These are phyloP conservation scores for Enteromius mattozi DNA, from an alignment of 2,797 vertebrate species.

Conservation along the genomic window DNA sequence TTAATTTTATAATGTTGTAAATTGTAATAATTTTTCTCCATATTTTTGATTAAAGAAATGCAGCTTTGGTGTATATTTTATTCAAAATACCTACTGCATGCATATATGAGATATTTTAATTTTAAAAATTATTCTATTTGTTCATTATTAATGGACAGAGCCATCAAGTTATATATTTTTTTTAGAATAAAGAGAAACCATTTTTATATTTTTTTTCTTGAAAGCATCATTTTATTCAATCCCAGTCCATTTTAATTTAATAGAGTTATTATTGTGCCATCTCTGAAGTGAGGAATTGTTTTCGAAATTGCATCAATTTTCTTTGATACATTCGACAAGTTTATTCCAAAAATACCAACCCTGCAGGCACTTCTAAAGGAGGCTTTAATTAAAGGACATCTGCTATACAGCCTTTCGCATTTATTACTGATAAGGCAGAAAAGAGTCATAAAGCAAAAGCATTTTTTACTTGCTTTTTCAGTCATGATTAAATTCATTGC, in stretches of 20 bases:
- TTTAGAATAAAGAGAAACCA: neutral
- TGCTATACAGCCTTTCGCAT: neutral
- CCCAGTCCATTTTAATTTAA: neutral
- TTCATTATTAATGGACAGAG: neutral
- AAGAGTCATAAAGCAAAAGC: neutral
- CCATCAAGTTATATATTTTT: neutral
- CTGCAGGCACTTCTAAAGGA: neutral
- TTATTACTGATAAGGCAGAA: neutral
- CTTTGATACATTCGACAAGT: neutral
- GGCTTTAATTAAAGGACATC: conserved; percentile 3
- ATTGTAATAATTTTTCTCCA: neutral
- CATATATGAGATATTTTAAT: neutral
- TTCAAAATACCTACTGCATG: neutral
- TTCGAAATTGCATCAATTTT: neutral
- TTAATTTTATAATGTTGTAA: neutral
- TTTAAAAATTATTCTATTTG: neutral
- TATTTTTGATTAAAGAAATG: neutral
- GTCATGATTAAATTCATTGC: neutral
- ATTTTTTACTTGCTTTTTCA: neutral
- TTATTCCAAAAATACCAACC: conserved; percentile 12
- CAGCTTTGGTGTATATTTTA: neutral
- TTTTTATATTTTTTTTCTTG: neutral
- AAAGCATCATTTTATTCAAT: neutral
- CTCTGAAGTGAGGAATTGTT: conserved; percentile 12
- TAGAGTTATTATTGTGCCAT: neutral